Conservation (phyloP, 1,140 invertebrate species). For the Acyrthosiphon pisum region DNA sequence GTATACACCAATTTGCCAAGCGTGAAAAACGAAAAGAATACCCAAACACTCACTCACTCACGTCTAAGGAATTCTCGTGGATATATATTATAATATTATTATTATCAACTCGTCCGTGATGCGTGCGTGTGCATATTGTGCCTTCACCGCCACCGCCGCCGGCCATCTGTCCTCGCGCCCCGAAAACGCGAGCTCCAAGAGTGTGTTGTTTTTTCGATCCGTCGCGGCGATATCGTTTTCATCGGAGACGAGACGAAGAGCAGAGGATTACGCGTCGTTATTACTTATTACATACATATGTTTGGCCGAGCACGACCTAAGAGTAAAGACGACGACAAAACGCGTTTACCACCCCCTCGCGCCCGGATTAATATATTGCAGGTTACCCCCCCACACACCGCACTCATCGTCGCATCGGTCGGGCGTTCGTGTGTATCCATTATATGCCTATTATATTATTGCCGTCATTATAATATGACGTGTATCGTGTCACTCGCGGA, state of each 20-base stretch:
- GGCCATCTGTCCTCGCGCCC: not conserved
- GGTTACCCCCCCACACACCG: not conserved
- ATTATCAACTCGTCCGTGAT: conserved; percentile 15
- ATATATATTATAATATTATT: not conserved
- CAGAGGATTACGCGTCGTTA: not conserved
- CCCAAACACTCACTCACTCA: no score
- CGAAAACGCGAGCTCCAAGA: not conserved
- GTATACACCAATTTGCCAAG: conserved; percentile 13
- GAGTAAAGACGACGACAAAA: not conserved
- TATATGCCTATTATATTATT: conserved; percentile 9
- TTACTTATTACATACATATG: not conserved
- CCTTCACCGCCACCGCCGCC: not conserved
- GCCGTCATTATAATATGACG: not conserved
- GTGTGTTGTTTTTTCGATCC: not conserved
- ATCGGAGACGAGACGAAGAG: not conserved
- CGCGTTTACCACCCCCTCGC: not conserved
- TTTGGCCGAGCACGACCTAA: not conserved
- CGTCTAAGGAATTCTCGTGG: not conserved
- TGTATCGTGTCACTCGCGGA: not conserved
- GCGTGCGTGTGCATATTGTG: not conserved
- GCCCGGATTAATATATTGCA: not conserved
- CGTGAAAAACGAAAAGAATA: conserved; percentile 36
- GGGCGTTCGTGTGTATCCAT: not conserved
- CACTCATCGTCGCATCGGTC: no score
- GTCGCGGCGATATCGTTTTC: not conserved